Conservation (phyloP, 2,888 invertebrate species). For the Dicyrtomina minuta region DNA sequence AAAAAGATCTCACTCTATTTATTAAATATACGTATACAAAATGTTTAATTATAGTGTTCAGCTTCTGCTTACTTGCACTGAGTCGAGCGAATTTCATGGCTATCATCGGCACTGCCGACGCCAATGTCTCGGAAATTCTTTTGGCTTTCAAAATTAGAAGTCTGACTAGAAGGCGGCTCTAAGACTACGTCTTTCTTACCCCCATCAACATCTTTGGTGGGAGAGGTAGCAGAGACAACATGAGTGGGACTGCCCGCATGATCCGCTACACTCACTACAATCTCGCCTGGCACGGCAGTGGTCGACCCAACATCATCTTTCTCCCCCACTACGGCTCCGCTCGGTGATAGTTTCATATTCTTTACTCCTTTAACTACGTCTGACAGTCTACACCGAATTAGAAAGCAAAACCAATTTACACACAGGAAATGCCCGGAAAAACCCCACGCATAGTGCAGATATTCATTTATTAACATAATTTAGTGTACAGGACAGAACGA, state of each 20-base stretch:
- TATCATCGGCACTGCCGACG: constrained; percentile 54
- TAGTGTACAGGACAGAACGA: not conserved
- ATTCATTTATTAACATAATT: not conserved
- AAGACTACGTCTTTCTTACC: constrained; percentile 31
- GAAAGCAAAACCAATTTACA: constrained; percentile 37
- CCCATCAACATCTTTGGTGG: constrained; percentile 42
- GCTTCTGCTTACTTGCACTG: constrained; percentile 46
- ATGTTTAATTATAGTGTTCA: no score
- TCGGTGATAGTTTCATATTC: constrained; percentile 59
- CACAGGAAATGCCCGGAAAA: constrained; percentile 30
- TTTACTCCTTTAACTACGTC: constrained; percentile 78
- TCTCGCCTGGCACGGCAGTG: constrained; percentile 23
- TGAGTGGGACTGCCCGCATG: constrained; percentile 38
- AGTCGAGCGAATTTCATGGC: constrained; percentile 50
- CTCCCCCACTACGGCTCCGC: constrained; percentile 37
- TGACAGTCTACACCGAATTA: constrained; percentile 62
- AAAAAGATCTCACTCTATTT: no score
- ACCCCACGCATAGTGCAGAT: no score
- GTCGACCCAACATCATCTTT: constrained; percentile 35
- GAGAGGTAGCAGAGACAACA: constrained; percentile 47
- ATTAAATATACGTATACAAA: no score
- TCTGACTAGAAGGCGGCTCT: constrained; percentile 50
- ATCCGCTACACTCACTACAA: constrained; percentile 46
- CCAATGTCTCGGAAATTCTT: constrained; percentile 53
- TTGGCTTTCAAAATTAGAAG: constrained; percentile 41